Evolutionary conservation across 2,888 invertebrate genomes (phyloP).

Genomic region (Electrophaes corylata): DNA sequence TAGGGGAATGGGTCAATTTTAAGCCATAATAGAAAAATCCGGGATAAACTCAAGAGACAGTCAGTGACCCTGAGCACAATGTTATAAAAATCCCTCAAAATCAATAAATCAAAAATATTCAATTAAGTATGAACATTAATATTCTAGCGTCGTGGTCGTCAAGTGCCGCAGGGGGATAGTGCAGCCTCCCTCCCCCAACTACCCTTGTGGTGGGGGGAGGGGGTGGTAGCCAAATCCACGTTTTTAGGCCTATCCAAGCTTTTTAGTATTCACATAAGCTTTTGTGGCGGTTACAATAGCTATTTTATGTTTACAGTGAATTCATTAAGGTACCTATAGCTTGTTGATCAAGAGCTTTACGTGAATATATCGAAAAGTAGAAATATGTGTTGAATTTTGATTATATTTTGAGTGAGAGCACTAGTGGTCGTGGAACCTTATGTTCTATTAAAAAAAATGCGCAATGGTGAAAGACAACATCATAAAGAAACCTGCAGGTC

Average conservation of each 20-base stretch:
- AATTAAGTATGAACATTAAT: conserved; percentile 77
- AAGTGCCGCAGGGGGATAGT: conserved; percentile 74
- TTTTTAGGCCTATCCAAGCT: conserved; percentile 80
- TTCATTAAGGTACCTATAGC: conserved; percentile 12
- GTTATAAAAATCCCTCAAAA: conserved; percentile 22
- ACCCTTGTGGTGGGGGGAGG: conserved; percentile 41
- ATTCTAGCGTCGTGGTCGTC: conserved; percentile 77
- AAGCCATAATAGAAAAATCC: too few species aligned
- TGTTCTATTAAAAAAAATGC: too few species aligned
- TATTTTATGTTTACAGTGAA: conserved; percentile 36
- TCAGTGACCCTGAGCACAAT: background rate
- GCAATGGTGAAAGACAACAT: too few species aligned
- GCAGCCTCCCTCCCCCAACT: conserved; percentile 49
- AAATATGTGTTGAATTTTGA: too few species aligned
- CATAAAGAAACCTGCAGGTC: too few species aligned
- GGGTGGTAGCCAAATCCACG: conserved; percentile 68
- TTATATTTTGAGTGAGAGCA: too few species aligned
- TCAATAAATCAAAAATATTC: conserved; percentile 73
- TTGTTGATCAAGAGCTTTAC: conserved; percentile 1
- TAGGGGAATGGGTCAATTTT: too few species aligned
- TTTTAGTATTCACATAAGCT: conserved; percentile 73
- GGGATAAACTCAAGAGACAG: too few species aligned
- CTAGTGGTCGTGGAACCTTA: too few species aligned
- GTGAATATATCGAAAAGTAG: too few species aligned
- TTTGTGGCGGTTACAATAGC: conserved; percentile 57